Evolutionary conservation across 2,797 vertebrate genomes (phyloP), one percentile per base, ranked within the genome.

Genomic region (Tachyglossus aculeatus): DNA sequence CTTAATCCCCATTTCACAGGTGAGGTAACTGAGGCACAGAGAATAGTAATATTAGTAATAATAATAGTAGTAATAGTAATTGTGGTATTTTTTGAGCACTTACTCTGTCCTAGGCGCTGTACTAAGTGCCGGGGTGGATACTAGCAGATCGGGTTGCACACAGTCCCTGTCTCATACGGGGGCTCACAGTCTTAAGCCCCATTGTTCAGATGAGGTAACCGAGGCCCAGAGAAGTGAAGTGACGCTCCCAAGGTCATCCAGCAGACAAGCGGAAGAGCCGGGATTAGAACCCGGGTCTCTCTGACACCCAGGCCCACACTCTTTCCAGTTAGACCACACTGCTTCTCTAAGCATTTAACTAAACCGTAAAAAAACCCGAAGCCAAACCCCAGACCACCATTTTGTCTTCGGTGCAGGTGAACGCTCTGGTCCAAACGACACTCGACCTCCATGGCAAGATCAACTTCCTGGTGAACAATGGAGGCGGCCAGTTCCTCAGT

Each of bases 401-500:
- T n/a, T 67, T 21, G n/a, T 53, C 40, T 5, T 3, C 63, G 12
- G 76, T 88, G 60, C 86, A 99, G 98, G 97, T 98, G 63, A 94
- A 95, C 81, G 84, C 74, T 48, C 89, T 99, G 51, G 81, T 99
- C 50, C 94, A 92, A 7, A 90, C 94, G 0, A 96, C 95, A 0
- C 78, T 99, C 81, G 88, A 87, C 62, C 73, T 76, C 51, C 88
- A 95, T 6, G 95, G 86, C 4, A 93, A 88, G 59, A 95, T 99
- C 51, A 92, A 97, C 86, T 98, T 95, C 70, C 86, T 99, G 81
- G 95, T 98, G 38, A 99, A 99, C 88, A 99, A 98, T 1, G 97
- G 94, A 57, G 98, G 97, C 7, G 97, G 97, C 4, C 98, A 99
- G 79, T 99, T 98, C 61, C 21, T 40, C 0, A 94, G 94, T 82